Conservation (phyloP, 2,113 vertebrate genomes). For the Corynorhinus townsendii region DNA sequence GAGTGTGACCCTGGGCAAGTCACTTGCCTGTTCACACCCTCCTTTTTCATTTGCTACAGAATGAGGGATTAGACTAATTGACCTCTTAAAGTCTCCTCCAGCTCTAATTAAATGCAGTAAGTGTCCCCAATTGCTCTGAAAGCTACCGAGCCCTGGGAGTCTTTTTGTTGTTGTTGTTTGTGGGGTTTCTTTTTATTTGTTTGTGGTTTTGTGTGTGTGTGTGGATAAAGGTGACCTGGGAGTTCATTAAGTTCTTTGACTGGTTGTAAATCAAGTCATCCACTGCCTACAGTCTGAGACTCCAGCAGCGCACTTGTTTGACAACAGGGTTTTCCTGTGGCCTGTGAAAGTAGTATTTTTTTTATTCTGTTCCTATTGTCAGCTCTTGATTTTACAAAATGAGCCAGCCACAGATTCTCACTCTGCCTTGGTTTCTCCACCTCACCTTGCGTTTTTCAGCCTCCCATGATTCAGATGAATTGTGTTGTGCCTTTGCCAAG, state of each 20-base stretch:
- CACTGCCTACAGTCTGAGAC: neutral
- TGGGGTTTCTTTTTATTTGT: no score
- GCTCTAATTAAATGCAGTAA: slow-evolving; percentile 22
- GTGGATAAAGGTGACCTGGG: neutral
- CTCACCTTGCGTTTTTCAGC: neutral
- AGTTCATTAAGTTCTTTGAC: neutral
- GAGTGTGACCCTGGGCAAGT: neutral
- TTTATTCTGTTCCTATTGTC: neutral
- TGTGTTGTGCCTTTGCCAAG: neutral
- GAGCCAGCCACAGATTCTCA: neutral
- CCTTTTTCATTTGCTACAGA: neutral
- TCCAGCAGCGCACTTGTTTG: neutral
- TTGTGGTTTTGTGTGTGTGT: no score
- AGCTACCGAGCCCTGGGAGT: neutral
- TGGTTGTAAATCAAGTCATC: neutral
- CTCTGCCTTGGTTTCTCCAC: neutral
- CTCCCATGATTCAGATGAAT: neutral
- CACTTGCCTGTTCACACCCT: neutral
- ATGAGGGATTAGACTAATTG: neutral
- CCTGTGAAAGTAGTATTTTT: neutral
- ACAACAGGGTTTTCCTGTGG: neutral
- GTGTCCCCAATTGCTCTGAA: neutral
- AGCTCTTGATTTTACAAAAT: neutral
- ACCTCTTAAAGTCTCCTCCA: neutral
- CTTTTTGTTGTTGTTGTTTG: slow-evolving; percentile 10